Conservation (phyloP, 2,113 vertebrate species). For the Climacteris rufus region DNA sequence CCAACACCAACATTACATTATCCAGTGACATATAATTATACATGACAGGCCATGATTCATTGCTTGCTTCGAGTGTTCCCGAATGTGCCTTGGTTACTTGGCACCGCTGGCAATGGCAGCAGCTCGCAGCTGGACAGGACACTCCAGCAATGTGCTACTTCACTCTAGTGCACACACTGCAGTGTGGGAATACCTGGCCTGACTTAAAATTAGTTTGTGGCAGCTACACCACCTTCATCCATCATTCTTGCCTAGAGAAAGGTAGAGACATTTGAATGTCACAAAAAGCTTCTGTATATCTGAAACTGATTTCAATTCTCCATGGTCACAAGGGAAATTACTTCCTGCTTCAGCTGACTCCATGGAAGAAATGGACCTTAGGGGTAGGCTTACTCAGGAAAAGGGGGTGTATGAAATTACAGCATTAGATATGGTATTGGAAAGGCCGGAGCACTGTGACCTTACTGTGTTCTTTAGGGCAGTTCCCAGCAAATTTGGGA, state of each 20-base stretch:
- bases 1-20: neutral
- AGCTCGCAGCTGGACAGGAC: neutral
- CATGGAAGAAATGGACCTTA: neutral
- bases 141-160: neutral
- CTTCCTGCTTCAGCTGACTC: neutral
- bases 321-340: neutral
- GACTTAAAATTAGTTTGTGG: neutral
- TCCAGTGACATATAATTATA: neutral
- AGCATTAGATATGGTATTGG: slow-evolving; percentile 8
- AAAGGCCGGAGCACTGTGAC: neutral
- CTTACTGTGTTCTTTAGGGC: neutral
- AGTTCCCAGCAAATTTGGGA: neutral
- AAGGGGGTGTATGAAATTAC: neutral
- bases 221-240: neutral
- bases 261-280: neutral
- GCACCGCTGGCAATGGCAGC: neutral
- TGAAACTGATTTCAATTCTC: neutral
- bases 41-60: neutral
- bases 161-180: neutral
- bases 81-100: neutral
- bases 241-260: neutral
- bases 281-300: neutral
- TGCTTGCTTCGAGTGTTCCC: neutral
- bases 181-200: neutral
- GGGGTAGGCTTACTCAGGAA: neutral